Percentiles rank a stretch among this genome's conserved stretches.
Evolutionary conservation across 2,888 invertebrate species (phyloP).

Genomic region (Hyalella azteca): DNA sequence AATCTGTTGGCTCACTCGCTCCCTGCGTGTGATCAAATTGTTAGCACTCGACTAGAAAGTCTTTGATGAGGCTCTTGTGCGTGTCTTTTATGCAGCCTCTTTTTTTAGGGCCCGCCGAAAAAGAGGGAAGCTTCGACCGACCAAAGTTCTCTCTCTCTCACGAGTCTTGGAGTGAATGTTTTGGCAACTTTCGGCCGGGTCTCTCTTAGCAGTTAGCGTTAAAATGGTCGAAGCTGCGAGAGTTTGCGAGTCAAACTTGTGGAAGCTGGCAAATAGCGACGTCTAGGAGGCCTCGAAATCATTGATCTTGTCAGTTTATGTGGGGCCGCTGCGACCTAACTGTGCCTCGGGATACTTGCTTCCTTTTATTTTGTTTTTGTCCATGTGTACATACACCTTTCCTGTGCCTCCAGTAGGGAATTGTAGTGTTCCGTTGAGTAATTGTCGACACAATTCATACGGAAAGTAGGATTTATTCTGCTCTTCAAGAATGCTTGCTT

Average conservation of each 20-base stretch:
- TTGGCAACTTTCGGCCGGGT: constrained; percentile 26
- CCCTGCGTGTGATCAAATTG: constrained; percentile 24
- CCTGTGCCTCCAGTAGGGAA: too few species aligned
- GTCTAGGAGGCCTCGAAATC: background rate
- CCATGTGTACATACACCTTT: too few species aligned
- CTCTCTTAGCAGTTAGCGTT: constrained; percentile 31
- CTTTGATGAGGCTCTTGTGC: constrained; percentile 17
- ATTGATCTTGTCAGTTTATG: constrained; percentile 36
- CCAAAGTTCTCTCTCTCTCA: background rate
- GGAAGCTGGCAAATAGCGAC: constrained; percentile 33
- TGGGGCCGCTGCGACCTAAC: background rate
- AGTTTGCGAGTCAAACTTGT: constrained; percentile 34
- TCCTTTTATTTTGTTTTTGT: background rate
- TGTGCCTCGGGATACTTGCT: background rate
- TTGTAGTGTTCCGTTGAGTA: too few species aligned
- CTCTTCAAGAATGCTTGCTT: too few species aligned
- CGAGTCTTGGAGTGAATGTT: constrained; percentile 23
- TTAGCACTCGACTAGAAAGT: constrained; percentile 17
- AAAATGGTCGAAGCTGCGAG: constrained; percentile 12
- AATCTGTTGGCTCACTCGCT: constrained; percentile 4
- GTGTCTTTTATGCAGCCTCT: background rate
- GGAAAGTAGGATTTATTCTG: too few species aligned
- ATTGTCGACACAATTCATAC: too few species aligned
- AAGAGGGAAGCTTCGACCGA: background rate
- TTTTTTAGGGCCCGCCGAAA: background rate